Conservation (phyloP, 2,113 vertebrate genomes). For the Xiphias gladius region DNA sequence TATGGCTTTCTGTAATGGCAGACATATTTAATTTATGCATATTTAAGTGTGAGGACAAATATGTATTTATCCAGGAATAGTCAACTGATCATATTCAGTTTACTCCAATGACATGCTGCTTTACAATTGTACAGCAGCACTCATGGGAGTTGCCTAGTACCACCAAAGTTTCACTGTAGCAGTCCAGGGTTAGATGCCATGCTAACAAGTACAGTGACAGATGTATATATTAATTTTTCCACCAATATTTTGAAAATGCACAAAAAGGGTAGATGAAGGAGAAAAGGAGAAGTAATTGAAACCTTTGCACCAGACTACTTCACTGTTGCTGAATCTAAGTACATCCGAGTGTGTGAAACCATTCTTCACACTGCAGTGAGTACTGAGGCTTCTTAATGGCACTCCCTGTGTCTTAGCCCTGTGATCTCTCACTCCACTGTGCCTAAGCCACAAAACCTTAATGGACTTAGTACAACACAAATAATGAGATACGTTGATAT, state of each 20-base stretch:
- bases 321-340: slow-evolving; percentile 52
- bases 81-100: neutral
- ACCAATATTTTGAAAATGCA: slow-evolving; percentile 5
- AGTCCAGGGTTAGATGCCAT: slow-evolving; percentile 7
- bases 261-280: neutral
- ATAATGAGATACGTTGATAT: slow-evolving; percentile 71
- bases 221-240: neutral
- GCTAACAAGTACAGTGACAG: neutral
- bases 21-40: slow-evolving; percentile 20
- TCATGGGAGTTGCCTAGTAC: neutral
- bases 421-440: slow-evolving; percentile 67
- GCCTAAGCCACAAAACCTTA: slow-evolving; percentile 64
- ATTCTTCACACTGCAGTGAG: slow-evolving; percentile 54
- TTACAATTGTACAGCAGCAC: neutral
- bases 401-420: slow-evolving; percentile 57
- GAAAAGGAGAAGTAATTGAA: slow-evolving; percentile 23
- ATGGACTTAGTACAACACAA: slow-evolving; percentile 71
- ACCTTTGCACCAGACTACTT: slow-evolving; percentile 23
- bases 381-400: slow-evolving; percentile 61
- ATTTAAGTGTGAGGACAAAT: neutral
- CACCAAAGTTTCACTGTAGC: neutral
- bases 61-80: neutral
- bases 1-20: slow-evolving; percentile 10
- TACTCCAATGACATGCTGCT: neutral
- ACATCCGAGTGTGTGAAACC: slow-evolving; percentile 47